Conservation (phyloP, 2,113 vertebrate species). For the Picathartes gymnocephalus region DNA sequence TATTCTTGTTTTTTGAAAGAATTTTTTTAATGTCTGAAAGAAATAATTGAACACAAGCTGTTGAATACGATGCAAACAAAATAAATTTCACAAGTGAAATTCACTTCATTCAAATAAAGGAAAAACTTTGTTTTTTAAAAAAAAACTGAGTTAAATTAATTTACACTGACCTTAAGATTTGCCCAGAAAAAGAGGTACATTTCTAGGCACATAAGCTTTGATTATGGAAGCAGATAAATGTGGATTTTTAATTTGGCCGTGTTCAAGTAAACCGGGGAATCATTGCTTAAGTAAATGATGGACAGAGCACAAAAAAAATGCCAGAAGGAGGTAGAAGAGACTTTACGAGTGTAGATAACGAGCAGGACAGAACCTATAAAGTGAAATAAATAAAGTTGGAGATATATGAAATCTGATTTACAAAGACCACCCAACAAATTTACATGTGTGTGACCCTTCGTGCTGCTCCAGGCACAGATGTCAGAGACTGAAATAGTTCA, state of each 20-base stretch:
- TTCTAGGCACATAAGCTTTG: neutral
- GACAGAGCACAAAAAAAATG: neutral
- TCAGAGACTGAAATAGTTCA: no score
- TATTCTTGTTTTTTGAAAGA: neutral
- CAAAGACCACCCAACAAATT: neutral
- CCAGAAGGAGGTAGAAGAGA: neutral
- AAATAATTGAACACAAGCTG: neutral
- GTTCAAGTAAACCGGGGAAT: neutral
- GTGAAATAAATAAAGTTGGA: neutral
- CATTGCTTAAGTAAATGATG: neutral
- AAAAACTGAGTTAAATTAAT: neutral
- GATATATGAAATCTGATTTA: neutral
- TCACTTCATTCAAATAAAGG: neutral
- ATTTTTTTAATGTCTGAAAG: neutral
- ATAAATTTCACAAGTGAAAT: neutral
- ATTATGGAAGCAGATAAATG: neutral
- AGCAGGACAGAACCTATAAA: neutral
- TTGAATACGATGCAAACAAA: neutral
- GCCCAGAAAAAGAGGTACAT: neutral
- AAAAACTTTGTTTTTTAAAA: neutral
- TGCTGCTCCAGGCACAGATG: neutral
- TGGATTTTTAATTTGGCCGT: neutral
- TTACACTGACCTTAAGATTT: neutral
- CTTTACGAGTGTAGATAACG: neutral
- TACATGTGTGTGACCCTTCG: neutral